Evolutionary conservation across 2,113 vertebrate genomes (phyloP), one percentile per base, ranked within the genome.

Genomic region (Lampris megalopsis): DNA sequence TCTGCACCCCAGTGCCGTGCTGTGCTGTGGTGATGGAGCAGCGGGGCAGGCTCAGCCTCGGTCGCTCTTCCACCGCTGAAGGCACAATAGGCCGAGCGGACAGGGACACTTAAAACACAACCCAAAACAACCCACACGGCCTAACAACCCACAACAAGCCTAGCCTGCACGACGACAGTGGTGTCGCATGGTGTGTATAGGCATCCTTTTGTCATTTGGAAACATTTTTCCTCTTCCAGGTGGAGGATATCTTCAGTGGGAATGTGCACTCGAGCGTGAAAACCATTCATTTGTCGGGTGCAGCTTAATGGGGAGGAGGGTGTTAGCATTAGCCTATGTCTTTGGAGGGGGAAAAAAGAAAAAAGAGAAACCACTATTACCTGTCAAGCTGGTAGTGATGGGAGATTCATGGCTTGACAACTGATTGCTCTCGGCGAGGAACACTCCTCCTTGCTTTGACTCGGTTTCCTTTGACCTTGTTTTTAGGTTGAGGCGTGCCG

Each of bases 1-100:
- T 92, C 94, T 94, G 91, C 90, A 91, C 92, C 92, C 94, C 93
- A 94, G 93, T 94, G 87, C 77, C 73, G 24, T 24, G 24, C 73
- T 77, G 87, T 87, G 68, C 82, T 72, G 80, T 80, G 85, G 84
- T 92, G 92, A 91, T 93, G 92, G 89, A 92, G 77, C 68, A 64
- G 79, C 59, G 77, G 82, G 85, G 86, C 85, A 84, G 80, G 80
- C 83, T 89, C 89, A 81, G 86, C 73, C 85, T 86, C 58, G 72
- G 90, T 80, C 78, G 89, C 82, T 54, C 77, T 89, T 77, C 88
- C 88, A 73, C 75, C 56, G 77, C 56, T 64, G 47, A 86, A 79
- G 75, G 82, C 68, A 77, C 78, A 70, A 68, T 69, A 82, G 86
- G 72, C 56, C 82, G 67, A 66, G 85, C 24, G 80, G 85, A 79